Conservation (phyloP, 2,113 vertebrate genomes). For the Gracilinanus agilis region DNA sequence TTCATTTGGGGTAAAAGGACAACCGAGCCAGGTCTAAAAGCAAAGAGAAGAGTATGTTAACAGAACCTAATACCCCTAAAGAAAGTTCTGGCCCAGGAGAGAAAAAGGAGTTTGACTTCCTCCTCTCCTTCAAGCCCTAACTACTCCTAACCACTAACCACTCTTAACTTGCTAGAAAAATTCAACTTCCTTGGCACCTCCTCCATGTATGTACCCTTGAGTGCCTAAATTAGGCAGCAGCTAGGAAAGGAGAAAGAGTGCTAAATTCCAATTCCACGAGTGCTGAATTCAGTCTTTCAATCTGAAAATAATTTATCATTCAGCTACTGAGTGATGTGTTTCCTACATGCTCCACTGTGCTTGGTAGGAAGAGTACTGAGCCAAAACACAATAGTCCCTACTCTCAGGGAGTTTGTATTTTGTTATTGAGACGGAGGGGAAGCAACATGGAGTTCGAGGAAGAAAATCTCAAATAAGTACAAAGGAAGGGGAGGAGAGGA, state of each 20-base stretch:
- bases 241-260: not conserved
- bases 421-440: not conserved
- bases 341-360: not conserved
- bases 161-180: not conserved
- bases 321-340: not conserved
- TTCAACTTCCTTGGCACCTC: not conserved
- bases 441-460: not conserved
- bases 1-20: slow-evolving; percentile 28
- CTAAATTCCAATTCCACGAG: not conserved
- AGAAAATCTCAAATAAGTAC: not conserved
- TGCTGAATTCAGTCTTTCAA: not conserved
- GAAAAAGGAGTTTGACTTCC: not conserved
- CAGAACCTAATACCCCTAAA: slow-evolving; percentile 32
- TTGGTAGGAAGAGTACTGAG: not conserved
- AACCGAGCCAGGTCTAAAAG: slow-evolving; percentile 27
- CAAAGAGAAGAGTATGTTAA: slow-evolving; percentile 30
- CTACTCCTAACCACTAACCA: slow-evolving; percentile 15
- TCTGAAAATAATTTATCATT: not conserved
- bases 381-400: not conserved
- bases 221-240: not conserved
- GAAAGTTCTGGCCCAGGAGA: slow-evolving; percentile 39
- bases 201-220: not conserved
- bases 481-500: not conserved
- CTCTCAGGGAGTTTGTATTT: not conserved
- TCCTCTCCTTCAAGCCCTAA: slow-evolving; percentile 9